phyloP scores from a whole-genome alignment of 2,888 invertebrate species.

The Andricus quercusramuli region DNA sequence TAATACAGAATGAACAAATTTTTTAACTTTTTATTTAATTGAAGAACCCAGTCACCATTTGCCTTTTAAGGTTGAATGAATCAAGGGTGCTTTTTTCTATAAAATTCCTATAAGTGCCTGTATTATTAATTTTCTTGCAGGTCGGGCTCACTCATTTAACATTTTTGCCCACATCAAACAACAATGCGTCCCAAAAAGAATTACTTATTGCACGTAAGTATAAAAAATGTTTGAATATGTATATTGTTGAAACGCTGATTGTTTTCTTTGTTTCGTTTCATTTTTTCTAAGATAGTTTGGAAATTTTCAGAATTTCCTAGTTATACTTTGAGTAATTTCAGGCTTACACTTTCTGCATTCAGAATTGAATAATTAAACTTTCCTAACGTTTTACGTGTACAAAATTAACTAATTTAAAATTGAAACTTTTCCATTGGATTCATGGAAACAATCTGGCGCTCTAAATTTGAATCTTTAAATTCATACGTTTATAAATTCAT shows the following conservation, averaged over 20 bases:
- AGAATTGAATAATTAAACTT: no score
- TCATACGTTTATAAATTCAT: no score
- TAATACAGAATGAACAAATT: no score
- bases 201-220: slow-evolving; percentile 88
- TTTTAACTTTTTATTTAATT: neutral
- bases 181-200: slow-evolving; percentile 87
- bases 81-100: no score
- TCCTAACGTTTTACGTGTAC: neutral
- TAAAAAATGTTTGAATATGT: slow-evolving; percentile 39
- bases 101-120: slow-evolving; percentile 5
- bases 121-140: slow-evolving; percentile 80
- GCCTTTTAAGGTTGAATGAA: neutral
- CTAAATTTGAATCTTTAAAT: no score
- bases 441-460: no score
- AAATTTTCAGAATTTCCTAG: no score
- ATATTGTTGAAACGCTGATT: neutral
- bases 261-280: neutral
- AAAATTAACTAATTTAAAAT: neutral
- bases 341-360: no score
- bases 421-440: no score
- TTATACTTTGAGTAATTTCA: no score
- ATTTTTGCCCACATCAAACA: slow-evolving; percentile 91
- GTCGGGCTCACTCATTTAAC: slow-evolving; percentile 90
- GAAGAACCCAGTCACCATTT: neutral
- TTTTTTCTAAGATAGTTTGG: neutral